These are phyloP conservation scores for Ceyx margarethae DNA, from an alignment of 2,113 vertebrate genomes.

Conservation along the genomic window DNA sequence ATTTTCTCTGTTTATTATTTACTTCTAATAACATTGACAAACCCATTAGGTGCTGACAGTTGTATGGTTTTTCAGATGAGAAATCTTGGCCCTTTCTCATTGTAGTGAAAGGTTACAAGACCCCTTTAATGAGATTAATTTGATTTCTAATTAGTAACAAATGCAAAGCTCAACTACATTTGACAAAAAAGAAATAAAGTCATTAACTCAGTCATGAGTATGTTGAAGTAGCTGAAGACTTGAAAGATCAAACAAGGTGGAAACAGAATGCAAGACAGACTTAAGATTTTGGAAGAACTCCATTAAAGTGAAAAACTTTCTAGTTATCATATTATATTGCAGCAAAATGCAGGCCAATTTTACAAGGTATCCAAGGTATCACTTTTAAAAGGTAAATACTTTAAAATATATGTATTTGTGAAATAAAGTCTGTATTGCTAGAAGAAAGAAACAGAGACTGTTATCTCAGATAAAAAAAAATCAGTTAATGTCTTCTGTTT, in stretches of 20 bases:
- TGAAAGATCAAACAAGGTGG: background rate
- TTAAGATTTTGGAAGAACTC: background rate
- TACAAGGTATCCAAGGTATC: background rate
- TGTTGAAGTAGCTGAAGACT: background rate
- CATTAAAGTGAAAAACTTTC: background rate
- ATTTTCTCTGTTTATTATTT: slow-evolving; percentile 69
- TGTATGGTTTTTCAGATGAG: slow-evolving; percentile 24
- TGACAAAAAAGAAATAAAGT: slow-evolving; percentile 61
- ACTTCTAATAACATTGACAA: slow-evolving; percentile 42
- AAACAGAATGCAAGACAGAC: background rate
- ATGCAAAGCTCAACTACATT: slow-evolving; percentile 51
- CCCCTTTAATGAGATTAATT: slow-evolving; percentile 48
- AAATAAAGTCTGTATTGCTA: background rate
- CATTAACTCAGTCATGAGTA: slow-evolving; percentile 13
- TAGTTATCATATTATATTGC: background rate
- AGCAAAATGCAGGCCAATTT: background rate
- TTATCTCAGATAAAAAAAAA: background rate
- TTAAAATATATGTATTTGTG: background rate
- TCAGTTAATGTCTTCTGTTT: background rate
- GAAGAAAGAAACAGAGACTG: background rate
- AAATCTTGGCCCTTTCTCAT: slow-evolving; percentile 25
- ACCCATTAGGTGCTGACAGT: slow-evolving; percentile 41
- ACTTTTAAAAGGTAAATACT: background rate
- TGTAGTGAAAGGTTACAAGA: slow-evolving; percentile 21
- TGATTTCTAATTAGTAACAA: slow-evolving; percentile 63